Evolutionary conservation across 2,797 vertebrate genomes (phyloP), one percentile per base, ranked within the genome.

Genomic region (Pithecia hirsuta): DNA sequence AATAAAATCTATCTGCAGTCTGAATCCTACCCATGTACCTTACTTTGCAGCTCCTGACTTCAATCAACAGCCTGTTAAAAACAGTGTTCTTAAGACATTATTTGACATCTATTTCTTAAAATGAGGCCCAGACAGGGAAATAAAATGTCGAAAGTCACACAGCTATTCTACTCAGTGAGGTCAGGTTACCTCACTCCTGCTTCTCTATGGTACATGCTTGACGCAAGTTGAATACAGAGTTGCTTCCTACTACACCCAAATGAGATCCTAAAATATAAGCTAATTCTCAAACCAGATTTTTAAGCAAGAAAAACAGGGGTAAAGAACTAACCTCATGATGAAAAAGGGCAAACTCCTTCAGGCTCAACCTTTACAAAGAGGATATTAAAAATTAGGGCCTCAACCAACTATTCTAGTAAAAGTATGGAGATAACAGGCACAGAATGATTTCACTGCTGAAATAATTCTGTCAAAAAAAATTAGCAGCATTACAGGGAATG

Each of bases 381-480:
- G 82, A 96, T 98, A 97, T 96, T 93, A 92, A 98, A 98, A 98
- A 97, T 70, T 86, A 97, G 93, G 95, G 84, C 97, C 97, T 98
- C 90, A 74, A 97, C 97, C 96, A 92, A 55, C 33, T 52, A 95
- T 79, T 89, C 67, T 24, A 52, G 95, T 59, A 84, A 24, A 76
- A 98, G 89, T 61, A 87, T 1, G 72, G 87, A 93, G 64, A 82
- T 86, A 97, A 97, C 88, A 97, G 96, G 97, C 14, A 17, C 91
- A 98, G 97, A 19, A 22, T 95, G 94, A 98, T 98, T 98, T 98
- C 98, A 98, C 96, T 98, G 98, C 99, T 99, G 99, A 99, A 98
- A 99, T 98, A 99, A 99, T 99, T 99, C 99, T 99, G 99, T 99
- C 99, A 99, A 99, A 99, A 99, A 99, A 99, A 99, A 99, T 99